Base-by-base conservation (phyloP, 2,888 invertebrate genomes). In the Dinocampus coccinellae region DNA sequence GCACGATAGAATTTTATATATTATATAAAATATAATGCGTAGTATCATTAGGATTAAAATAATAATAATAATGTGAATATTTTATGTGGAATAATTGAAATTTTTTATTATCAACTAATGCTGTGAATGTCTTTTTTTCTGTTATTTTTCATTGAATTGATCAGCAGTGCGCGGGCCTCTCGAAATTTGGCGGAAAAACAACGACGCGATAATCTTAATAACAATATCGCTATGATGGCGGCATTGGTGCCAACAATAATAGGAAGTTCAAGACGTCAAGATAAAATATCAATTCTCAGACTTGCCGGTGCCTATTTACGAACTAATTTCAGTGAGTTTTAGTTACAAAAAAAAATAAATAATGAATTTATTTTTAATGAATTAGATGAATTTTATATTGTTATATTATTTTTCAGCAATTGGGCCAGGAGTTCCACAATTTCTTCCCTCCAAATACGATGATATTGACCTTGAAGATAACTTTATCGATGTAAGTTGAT, bases 181-280 rank as follows among this genome's bases (percentile, higher is more conserved):
- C 91, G 97, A 74, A 97, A 97, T 84, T 91, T 93, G 84, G 97
- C 97, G 10, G 97, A 98, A 87, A 97, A 97, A 88, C 93, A 94
- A 87, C 92, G 97, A 39, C 91, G 97, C 70, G 96, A 97, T 87
- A 95, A 95, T 86, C 91, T 97, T 80, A 97, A 97, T 89, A 91
- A 92, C 34, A 94, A 93, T 85, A 96, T 98, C 81, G 91, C 92
- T 72, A 93, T 95, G 85, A 91, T 97, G 86, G 94, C 95, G 76
- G 90, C 92, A 58, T 90, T 96, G 82, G 92, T 97, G 77, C 95
- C 96, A n/a, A 92, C 94, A 87, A 93, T 96, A 70, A 92, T 94
- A 57, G 92, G 92, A 83, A 94, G 95, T 75, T 92, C 94, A 63
- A 93, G 95, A 78, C 92, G 94, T 83, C 92, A 97, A 83, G 97